Evolutionary conservation across 1,140 invertebrate genomes (phyloP), one percentile per base, ranked within the genome.

Genomic region (Neodiprion fabricii): DNA sequence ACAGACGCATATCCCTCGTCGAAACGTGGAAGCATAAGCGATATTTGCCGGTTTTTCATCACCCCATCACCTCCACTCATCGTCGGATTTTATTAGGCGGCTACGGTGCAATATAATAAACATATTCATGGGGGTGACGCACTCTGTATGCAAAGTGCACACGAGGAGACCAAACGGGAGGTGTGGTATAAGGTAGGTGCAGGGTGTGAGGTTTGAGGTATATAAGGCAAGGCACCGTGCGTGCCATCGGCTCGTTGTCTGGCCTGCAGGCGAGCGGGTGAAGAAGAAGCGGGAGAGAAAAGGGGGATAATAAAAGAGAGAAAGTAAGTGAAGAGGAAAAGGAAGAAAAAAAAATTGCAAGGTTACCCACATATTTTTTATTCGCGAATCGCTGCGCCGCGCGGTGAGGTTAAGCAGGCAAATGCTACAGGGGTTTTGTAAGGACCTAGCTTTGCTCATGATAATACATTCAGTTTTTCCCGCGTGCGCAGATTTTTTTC

Each of bases 331-430:
- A 72, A 75, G 76, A 80, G 84, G 79, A 80, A 78, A 79, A 69
- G 74, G 72, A 75, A 75, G 75, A 23, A 73, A 78, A 81, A 85
- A 83, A 82, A 84, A 85, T 81, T 82, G 79, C 80, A 83, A 85
- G 81, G 83, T 84, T 82, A 83, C 80, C 79, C 77, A 79, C 74
- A 80, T 83, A 61, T 81, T 84, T 83, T 84, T 80, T 79, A 71
- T 68, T 68, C 68, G 53, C 71, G 40, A 71, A 48, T 66, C 50
- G 71, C 67, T 61, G 53, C 11, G 53, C 53, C 9, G 5, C 28
- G 28, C n/a, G 53, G 11, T 12, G 67, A 69, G 67, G 67, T 69
- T 69, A 69, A 69, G 67, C 11, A 17, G 53, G 53, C 11, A 40
- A 40, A 40, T 40, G 28, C 28, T 40, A 40, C 28, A 11, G 17